These are phyloP conservation scores for Muscicapa adusta DNA, from an alignment of 2,113 vertebrate genomes.

Conservation along the genomic window DNA sequence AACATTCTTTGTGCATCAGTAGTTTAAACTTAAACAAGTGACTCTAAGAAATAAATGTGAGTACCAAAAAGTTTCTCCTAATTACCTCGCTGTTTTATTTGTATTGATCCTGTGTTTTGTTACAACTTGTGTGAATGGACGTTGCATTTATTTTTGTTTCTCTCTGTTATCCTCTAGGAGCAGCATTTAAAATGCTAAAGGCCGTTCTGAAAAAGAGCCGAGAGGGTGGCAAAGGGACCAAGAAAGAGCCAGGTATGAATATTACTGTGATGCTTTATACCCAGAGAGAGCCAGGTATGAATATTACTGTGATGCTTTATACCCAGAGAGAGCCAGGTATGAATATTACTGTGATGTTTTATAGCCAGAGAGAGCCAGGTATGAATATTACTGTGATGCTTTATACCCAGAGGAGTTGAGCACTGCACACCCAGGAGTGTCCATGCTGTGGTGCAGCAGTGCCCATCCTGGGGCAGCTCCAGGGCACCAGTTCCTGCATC, in stretches of 20 bases:
- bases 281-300: conserved; percentile 83
- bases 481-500: fast-evolving
- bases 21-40: neutral
- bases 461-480: neutral
- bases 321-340: conserved; percentile 86
- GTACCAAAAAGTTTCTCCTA: neutral
- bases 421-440: fast-evolving
- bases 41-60: neutral
- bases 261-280: neutral
- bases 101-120: neutral
- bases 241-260: conserved; percentile 89
- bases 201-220: conserved; percentile 96
- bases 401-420: neutral
- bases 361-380: conserved; percentile 62
- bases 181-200: conserved; percentile 85
- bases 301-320: neutral
- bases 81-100: neutral
- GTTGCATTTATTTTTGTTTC: neutral
- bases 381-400: conserved; percentile 33
- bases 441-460: fast-evolving
- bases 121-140: neutral
- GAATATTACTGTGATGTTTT: neutral
- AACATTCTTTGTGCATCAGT: conserved; percentile 33
- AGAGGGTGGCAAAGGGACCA: conserved; percentile 89
- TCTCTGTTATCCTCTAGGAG: conserved; percentile 40